phyloP scores from a whole-genome alignment of 2,797 vertebrate species.

The Cyclopterus lumpus region DNA sequence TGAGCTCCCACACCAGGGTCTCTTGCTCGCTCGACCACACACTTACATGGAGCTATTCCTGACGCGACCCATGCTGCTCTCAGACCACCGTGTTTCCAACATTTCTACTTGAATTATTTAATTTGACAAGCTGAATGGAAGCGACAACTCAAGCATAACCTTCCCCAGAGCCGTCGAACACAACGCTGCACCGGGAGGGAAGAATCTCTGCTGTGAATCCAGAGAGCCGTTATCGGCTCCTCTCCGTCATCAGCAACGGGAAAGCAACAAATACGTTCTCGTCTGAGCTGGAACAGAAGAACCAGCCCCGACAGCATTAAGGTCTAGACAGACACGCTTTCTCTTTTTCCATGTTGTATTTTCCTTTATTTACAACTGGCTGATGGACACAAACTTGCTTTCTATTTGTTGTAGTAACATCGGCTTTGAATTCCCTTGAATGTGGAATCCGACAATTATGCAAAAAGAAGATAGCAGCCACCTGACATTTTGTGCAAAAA shows the following conservation, averaged over 20 bases:
- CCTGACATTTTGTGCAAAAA: neutral
- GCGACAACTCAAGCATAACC: neutral
- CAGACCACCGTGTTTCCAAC: neutral
- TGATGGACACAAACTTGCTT: neutral
- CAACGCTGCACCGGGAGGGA: neutral
- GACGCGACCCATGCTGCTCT: neutral
- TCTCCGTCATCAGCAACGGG: neutral
- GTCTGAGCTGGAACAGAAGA: neutral
- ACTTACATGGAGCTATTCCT: neutral
- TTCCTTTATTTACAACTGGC: neutral
- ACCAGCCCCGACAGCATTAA: neutral
- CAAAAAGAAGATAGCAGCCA: neutral
- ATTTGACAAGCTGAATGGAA: neutral
- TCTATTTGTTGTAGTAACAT: neutral
- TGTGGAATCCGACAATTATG: neutral
- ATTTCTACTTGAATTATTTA: neutral
- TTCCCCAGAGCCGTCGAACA: neutral
- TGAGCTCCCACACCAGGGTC: neutral
- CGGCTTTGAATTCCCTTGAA: neutral
- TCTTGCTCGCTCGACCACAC: no score
- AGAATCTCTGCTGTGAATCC: neutral
- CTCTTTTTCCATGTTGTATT: neutral
- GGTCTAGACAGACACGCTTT: no score
- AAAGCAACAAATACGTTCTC: neutral
- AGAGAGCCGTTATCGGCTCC: neutral